Base-by-base conservation (phyloP, 2,888 invertebrate species). In the Mesochorus sp. region DNA sequence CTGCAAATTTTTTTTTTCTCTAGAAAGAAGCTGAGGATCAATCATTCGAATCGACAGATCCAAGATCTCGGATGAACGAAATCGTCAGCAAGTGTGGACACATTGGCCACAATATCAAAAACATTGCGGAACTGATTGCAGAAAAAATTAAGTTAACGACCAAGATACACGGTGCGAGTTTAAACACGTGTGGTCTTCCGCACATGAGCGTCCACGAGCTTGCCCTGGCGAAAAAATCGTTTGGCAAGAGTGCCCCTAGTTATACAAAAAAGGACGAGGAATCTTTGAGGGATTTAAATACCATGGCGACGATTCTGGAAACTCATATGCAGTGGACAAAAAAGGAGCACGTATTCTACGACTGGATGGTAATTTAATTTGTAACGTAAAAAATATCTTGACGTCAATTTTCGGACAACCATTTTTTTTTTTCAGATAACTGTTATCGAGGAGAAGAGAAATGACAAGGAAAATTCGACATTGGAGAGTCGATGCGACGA, bases 181-280 rank as follows among this genome's bases (percentile, higher is more conserved):
- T 84, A 57, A 81, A 82, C 59, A 51, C 81, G 3, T 77, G 83
- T 55, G 84, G 83, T 57, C 17, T 86, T 12, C 83, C 84, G 21
- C 86, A 87, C 83, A 76, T 87, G 19, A 82, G 74, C 57, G 81
- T 84, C 8, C 79, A 75, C 17, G 86, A 88, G 80, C 80, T 84
- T 64, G 61, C 81, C 8, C 66, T 86, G 19, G 80, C 82, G 21
- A 88, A 86, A 74, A 82, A 80, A 57, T 70, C 80, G 10, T 76
- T 74, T 51, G 79, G 72, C 1, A 53, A 73, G 24, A 31, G 42
- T 10, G 31, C 6, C 14, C 26, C 34, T 2, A 53, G 39, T 57
- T 53, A 53, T 17, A 28, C 76, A 10, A 24, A 31, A 3, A 70
- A 75, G 5, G 81, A 82, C 53, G 67, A 76, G 34, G 66, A 79